Conservation (phyloP, 2,797 vertebrate genomes). For the Bryconaethiops microstoma region DNA sequence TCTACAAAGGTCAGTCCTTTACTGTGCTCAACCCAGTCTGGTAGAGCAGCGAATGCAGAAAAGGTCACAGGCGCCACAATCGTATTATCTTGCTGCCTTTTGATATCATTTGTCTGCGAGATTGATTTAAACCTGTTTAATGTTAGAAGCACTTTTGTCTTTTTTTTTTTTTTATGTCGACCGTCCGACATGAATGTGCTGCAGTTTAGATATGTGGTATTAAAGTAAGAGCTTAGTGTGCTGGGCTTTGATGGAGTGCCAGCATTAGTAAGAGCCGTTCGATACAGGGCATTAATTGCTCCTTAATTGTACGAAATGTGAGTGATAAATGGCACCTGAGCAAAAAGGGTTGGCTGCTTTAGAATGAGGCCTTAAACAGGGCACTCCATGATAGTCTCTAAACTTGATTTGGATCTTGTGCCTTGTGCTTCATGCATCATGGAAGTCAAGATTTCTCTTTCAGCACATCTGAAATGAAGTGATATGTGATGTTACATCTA, state of each 20-base stretch:
- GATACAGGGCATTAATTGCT: constrained; percentile 53
- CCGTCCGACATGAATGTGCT: neutral
- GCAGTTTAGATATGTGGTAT: constrained; percentile 28
- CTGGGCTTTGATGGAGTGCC: constrained; percentile 34
- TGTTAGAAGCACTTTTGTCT: constrained; percentile 43
- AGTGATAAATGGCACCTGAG: constrained; percentile 47
- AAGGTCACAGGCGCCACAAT: constrained; percentile 77
- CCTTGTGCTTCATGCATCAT: neutral
- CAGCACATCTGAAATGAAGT: neutral
- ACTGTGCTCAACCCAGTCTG: constrained; percentile 62
- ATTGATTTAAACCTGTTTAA: constrained; percentile 71
- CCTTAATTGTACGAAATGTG: constrained; percentile 46
- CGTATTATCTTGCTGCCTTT: constrained; percentile 77
- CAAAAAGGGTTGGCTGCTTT: constrained; percentile 34
- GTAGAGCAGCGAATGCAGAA: constrained; percentile 67
- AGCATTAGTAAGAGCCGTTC: constrained; percentile 41
- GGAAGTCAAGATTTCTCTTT: neutral
- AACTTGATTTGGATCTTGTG: neutral
- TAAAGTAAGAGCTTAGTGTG: constrained; percentile 31
- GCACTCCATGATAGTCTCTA: neutral
- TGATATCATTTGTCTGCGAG: constrained; percentile 76
- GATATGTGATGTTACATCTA: neutral
- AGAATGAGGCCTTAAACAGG: constrained; percentile 6
- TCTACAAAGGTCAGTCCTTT: constrained; percentile 81
- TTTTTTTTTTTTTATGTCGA: constrained; percentile 31